Conservation (phyloP, 2,888 invertebrate genomes). For the Halictus quadricinctus region DNA sequence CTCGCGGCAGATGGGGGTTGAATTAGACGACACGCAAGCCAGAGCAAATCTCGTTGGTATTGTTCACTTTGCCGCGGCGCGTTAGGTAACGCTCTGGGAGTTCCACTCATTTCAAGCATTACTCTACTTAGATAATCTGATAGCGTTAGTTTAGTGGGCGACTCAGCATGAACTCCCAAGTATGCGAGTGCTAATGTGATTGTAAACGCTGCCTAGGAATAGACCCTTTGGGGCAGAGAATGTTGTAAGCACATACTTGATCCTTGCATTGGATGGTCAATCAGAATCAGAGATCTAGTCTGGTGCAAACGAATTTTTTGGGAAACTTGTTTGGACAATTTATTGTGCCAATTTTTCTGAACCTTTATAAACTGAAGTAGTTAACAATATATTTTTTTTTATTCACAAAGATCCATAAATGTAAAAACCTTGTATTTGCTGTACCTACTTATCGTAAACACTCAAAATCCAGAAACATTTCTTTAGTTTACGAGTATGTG, state of each 20-base stretch:
- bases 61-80: background rate
- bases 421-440: no score
- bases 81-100: background rate
- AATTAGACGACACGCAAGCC: background rate
- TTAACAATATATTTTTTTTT: no score
- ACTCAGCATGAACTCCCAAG: background rate
- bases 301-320: background rate
- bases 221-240: background rate
- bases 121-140: conserved; percentile 8
- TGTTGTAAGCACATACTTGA: background rate
- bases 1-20: background rate
- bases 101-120: conserved; percentile 2
- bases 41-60: background rate
- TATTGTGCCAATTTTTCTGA: background rate
- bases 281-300: background rate
- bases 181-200: background rate
- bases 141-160: background rate
- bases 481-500: no score
- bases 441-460: no score
- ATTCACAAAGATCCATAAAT: no score
- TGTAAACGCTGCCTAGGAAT: background rate
- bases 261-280: background rate
- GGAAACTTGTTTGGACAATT: background rate
- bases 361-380: no score
- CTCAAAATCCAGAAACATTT: no score